phyloP scores from a whole-genome alignment of 2,888 invertebrate species.

The Epistrophe eligans region DNA sequence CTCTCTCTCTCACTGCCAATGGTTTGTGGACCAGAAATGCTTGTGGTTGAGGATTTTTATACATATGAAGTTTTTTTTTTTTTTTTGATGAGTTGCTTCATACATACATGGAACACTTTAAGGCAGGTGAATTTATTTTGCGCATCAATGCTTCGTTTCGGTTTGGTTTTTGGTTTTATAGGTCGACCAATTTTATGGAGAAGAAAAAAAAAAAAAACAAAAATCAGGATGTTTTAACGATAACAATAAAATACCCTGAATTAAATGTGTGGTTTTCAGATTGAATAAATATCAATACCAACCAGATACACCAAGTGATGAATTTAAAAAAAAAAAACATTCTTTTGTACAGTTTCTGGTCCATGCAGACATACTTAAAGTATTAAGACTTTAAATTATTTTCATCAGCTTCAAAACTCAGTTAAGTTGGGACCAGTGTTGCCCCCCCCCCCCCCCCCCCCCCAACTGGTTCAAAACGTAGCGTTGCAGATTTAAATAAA shows the following conservation, averaged over 20 bases:
- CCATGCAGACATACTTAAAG: background rate
- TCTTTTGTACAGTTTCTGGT: background rate
- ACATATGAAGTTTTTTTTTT: conserved; percentile 10
- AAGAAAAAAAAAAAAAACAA: background rate
- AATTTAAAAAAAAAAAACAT: conserved; percentile 13
- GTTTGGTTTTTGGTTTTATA: conserved; percentile 66
- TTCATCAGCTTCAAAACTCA: no score
- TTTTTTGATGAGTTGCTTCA: conserved; percentile 3
- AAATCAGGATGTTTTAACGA: conserved; percentile 40
- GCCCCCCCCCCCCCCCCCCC: no score
- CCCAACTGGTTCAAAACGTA: no score
- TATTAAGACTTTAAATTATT: background rate
- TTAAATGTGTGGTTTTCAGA: conserved; percentile 63
- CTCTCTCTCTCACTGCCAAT: background rate
- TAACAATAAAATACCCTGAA: conserved; percentile 69
- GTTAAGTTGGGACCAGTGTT: no score
- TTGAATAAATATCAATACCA: conserved; percentile 43
- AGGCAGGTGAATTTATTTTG: conserved; percentile 71
- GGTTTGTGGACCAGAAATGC: conserved; percentile 29
- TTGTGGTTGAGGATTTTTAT: conserved; percentile 54
- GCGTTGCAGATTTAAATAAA: no score
- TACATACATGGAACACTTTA: conserved; percentile 36
- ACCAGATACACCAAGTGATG: conserved; percentile 23
- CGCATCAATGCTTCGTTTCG: conserved; percentile 65
- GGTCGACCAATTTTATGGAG: conserved; percentile 61